phyloP scores from a whole-genome alignment of 2,113 vertebrate genomes.

The Miniopterus natalensis region DNA sequence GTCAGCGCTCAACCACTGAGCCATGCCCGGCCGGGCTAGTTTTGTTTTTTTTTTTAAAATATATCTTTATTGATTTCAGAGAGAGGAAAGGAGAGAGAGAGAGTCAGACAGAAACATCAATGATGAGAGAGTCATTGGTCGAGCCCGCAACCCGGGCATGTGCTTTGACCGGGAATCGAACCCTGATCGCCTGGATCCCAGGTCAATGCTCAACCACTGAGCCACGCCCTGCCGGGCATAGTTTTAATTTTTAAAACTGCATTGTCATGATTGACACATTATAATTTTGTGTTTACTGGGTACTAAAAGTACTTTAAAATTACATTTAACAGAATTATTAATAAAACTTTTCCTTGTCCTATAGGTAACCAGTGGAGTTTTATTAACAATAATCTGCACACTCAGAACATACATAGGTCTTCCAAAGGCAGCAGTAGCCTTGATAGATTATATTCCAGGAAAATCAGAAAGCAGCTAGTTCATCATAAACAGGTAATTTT shows the following conservation, averaged over 20 bases:
- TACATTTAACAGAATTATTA: slow-evolving; percentile 35
- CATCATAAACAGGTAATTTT: slow-evolving; percentile 99
- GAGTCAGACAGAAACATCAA: no score
- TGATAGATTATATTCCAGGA: slow-evolving; percentile 97
- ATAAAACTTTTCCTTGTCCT: slow-evolving; percentile 58
- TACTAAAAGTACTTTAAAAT: slow-evolving; percentile 28
- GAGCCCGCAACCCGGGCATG: no score
- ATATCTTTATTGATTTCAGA: no score
- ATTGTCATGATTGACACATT: neutral
- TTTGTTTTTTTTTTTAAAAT: no score
- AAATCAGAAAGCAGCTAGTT: slow-evolving; percentile 99
- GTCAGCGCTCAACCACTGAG: no score
- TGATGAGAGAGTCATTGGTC: no score
- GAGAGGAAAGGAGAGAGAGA: no score
- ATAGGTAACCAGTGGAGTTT: slow-evolving; percentile 99
- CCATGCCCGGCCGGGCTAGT: no score
- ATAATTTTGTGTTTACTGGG: slow-evolving; percentile 45
- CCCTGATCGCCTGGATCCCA: no score
- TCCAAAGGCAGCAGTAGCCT: slow-evolving; percentile 98
- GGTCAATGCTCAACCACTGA: no score
- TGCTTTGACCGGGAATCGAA: no score
- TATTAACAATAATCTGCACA: slow-evolving; percentile 98
- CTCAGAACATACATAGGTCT: slow-evolving; percentile 94
- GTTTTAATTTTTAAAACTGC: neutral
- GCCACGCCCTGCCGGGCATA: no score